Evolutionary conservation across 2,797 vertebrate species (phyloP), one percentile per base, ranked within the genome.

Genomic region (Anniella stebbinsi): DNA sequence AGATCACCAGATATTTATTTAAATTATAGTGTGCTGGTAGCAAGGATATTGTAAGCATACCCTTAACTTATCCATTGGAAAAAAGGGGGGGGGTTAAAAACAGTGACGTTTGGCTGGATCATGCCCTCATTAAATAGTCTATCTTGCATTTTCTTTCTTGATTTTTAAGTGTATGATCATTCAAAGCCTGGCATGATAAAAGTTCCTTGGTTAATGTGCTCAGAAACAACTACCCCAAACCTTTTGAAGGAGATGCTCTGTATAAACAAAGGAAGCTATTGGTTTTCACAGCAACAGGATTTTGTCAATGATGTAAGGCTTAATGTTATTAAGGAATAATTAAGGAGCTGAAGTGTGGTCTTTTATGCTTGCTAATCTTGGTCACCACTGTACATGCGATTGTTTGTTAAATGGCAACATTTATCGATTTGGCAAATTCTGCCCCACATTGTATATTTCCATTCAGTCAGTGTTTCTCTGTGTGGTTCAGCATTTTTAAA

Each of bases 371-470:
- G 97, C 98, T 98, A 98, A 98, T 98, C 98, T 98, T 96, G 93
- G 96, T 97, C 97, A 97, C 97, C 98, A 97, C 98, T 98, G 63
- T 98, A 98, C 98, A 98, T 96, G 95, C 94, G 97, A 94, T 97
- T 97, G 97, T 98, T 98, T 98, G 98, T 98, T 98, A 98, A 98
- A 98, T 98, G 97, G 98, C 98, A 98, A 97, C 95, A 95, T 97
- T 97, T 98, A 98, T 98, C 98, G 98, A 98, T 98, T 98, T 96
- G 97, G 97, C 95, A 98, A 98, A 98, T 97, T 98, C 98, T 96
- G 98, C 98, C 97, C 97, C 96, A 97, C 97, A 95, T 97, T 98
- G 98, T 98, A 98, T 98, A 98, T 98, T 98, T 98, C 97, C 97
- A 98, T 98, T 97, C 97, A 97, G 97, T 96, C 98, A 98, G 97